Base-by-base conservation (phyloP, 1,140 invertebrate species). In the Acromyrmex echinatior region DNA sequence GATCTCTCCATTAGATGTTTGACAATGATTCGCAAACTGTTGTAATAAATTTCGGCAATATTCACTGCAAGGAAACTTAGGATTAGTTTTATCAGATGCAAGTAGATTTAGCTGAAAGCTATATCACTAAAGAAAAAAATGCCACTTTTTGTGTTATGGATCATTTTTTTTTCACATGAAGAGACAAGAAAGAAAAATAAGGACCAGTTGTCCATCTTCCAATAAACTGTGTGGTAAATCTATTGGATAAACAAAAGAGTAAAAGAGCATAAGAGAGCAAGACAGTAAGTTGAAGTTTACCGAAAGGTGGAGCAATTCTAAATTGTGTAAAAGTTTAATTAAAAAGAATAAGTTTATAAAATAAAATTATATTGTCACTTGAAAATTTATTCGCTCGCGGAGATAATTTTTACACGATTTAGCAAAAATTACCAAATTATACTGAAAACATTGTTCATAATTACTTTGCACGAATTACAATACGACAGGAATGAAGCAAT, bases 1-100 rank as follows among this genome's bases (percentile, higher is more conserved):
- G 35, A 84, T 12, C 86, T 68, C n/a, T 66, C 56, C 53, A 21
- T 76, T 81, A 0, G 90, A 73, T 7, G 28, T 9, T 18, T 85
- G 81, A 86, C 93, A 87, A 7, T 92, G 87, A 70, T 92, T 91
- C 39, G 93, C 88, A 81, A 94, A 94, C 25, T 91, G 93, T 77
- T 93, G 91, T 9, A 94, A 65, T 18, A 92, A 91, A n/a, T 92
- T 92, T 10, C 92, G 87, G 49, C 93, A 94, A 18, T 93, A 91
- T 53, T 94, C 93, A 73, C 94, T 94, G 62, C 18, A 92, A 91
- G 88, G 35, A 85, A 77, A 80, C 2, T 60, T 56, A 53, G 10
- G 12, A 28, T 70, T 70, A 45, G 7, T 53, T 9, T 70, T 5
- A 31, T 81, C 2, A 21, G n/a, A 66, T 21, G 2, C 4, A n/a